Evolutionary conservation across 2,113 vertebrate genomes (phyloP), one percentile per base, ranked within the genome.

Genomic region (Colaptes auratus): DNA sequence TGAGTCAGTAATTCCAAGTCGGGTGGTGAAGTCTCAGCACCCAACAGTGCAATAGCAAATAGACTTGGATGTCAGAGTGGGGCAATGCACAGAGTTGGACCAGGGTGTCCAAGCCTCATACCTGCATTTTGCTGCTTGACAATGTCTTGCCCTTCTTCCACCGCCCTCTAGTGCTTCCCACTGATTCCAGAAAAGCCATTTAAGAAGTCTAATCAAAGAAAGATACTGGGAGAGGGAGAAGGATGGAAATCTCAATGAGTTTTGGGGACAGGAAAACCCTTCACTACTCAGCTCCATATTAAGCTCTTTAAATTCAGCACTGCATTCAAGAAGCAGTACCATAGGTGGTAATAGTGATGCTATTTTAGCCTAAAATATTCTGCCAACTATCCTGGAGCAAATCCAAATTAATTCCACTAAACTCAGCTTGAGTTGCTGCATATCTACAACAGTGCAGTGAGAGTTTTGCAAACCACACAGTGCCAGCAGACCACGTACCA

Each of bases 341-440:
- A 88, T 10, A 84, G 91, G 76, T 74, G 36, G 65, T 56, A 85
- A 90, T 50, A 81, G 80, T 15, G 73, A 72, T 86, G 72, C 82
- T 95, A 92, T 90, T 92, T 94, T 72, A 67, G 58, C 86, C 28
- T 21, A 77, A 77, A 35, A 72, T 78, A 83, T 79, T 74, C 80
- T 94, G 94, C 96, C 91, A 90, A 15, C 73, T 24, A 10, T 65
- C 66, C 81, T 96, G 94, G 53, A 92, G 63, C 28, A 81, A 75
- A 66, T 36, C 76, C 93, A 96, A 71, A 60, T 74, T 83, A 97
- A 94, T 91, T 91, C 44, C 91, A 82, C 58, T 72, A 17, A 89
- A 75, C 89, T 46, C 90, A 86, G 86, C 88, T 88, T 80, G 89
- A 90, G 82, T n/a, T 81, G 48, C 31, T 64, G 72, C 28, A 48